Evolutionary conservation across 2,797 vertebrate genomes (phyloP), one percentile per base, ranked within the genome.

Genomic region (Cichlasoma orientale): DNA sequence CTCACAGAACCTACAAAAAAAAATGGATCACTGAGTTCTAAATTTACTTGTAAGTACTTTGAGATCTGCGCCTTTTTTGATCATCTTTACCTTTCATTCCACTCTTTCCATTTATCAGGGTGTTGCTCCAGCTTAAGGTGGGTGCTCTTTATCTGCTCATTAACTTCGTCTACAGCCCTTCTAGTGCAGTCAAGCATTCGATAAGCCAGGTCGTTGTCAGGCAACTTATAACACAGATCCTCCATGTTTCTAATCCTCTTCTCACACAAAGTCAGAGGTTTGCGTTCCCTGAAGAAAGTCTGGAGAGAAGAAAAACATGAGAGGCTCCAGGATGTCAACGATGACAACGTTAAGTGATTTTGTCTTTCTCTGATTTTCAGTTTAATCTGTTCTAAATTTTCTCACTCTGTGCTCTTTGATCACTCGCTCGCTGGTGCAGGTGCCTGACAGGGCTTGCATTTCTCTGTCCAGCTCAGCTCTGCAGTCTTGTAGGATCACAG

Each of bases 51-150:
- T 68, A 4, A 58, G 2, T 31, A 19, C 3, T 63, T 47, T 44
- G n/a, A 70, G 4, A 21, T 52, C 4, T n/a, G n/a, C 29, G 23
- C 31, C 14, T 3, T 59, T 50, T 78, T 38, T 27, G 12, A 59
- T 2, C 0, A 19, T 36, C 29, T 47, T 56, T 89, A 98, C 97
- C 97, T 97, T 82, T 93, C 93, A 1, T 90, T 92, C 75, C 96
- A 98, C 76, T 95, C 94, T 83, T 95, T 96, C 97, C 97, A 98
- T 86, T 96, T 96, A 85, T 97, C 96, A 0, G 95, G 96, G 77
- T 96, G 91, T 59, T 96, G 95, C 87, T 95, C 88, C 38, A 98
- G 90, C 77, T 95, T 95, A 38, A 66, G 11, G 19, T 95, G 93
- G 5, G 94, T 94, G 82, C 73, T 90, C 33, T 92, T 92, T 73